phyloP scores from a whole-genome alignment of 1,140 invertebrate species.

The Psilanteris sp. region DNA sequence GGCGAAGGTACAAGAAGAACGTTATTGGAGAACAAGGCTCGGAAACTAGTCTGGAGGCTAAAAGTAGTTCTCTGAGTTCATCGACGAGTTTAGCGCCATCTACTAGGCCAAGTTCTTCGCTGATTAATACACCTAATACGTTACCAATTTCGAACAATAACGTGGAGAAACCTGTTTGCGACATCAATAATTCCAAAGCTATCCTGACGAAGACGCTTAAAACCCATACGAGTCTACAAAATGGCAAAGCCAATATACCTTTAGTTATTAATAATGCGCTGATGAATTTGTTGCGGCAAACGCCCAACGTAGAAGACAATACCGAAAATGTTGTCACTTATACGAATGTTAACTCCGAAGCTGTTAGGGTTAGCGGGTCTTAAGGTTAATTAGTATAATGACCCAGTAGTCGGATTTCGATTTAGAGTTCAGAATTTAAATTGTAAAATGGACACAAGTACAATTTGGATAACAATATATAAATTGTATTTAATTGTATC shows the following conservation, averaged over 20 bases:
- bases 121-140: conserved; percentile 70
- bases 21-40: conserved; percentile 63
- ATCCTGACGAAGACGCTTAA: conserved; percentile 69
- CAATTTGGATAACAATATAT: too few relatives aligned
- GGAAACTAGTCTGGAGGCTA: conserved; percentile 67
- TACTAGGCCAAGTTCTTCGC: conserved; percentile 71
- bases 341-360: conserved; percentile 73
- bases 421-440: too few relatives aligned
- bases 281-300: conserved; percentile 73
- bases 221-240: conserved; percentile 70
- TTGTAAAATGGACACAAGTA: too few relatives aligned
- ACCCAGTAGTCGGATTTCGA: too few relatives aligned
- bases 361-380: conserved; percentile 72
- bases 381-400: conserved; percentile 2
- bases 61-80: conserved; percentile 69
- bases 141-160: conserved; percentile 33
- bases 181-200: conserved; percentile 42
- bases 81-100: conserved; percentile 65
- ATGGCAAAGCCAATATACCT: conserved; percentile 75
- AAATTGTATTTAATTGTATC: too few relatives aligned
- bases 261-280: conserved; percentile 75
- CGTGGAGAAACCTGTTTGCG: conserved; percentile 4
- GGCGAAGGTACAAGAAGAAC: conserved; percentile 65
- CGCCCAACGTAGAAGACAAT: conserved; percentile 70
- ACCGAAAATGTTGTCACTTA: conserved; percentile 70